Percentiles rank a stretch among this genome's conserved stretches.
These are phyloP conservation scores for Allophyes oxyacanthae DNA, from an alignment of 2,888 invertebrate species.

Conservation along the genomic window DNA sequence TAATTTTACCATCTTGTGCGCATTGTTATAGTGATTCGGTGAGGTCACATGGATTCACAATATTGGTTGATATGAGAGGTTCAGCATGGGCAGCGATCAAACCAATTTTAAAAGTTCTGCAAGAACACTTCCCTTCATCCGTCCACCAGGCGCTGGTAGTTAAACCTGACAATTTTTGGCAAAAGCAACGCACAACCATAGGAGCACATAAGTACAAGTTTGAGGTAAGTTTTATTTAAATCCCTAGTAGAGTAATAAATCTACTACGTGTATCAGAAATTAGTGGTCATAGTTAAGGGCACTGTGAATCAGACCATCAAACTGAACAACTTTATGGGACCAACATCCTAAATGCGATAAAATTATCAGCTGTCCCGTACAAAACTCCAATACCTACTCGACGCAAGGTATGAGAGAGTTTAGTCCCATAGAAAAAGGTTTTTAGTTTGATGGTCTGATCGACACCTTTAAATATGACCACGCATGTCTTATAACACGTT, in stretches of 20 bases:
- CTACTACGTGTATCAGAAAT: too few relatives aligned
- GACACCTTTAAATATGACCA: too few relatives aligned
- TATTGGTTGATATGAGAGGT: constrained; percentile 99
- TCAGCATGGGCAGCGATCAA: constrained; percentile 99
- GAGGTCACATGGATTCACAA: constrained; percentile 96
- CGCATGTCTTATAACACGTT: too few relatives aligned
- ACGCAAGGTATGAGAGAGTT: too few relatives aligned
- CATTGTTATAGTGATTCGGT: constrained; percentile 93
- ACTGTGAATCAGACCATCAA: too few relatives aligned
- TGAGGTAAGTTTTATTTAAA: constrained; percentile 91
- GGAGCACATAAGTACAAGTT: constrained; percentile 99
- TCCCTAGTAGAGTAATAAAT: background rate
- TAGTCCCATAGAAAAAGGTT: too few relatives aligned
- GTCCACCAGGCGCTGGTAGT: constrained; percentile 99
- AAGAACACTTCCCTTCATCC: constrained; percentile 98
- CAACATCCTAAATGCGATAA: too few relatives aligned
- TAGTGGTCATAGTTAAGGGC: too few relatives aligned
- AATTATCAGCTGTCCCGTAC: too few relatives aligned
- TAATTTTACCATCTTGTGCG: background rate
- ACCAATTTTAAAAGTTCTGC: constrained; percentile 98
- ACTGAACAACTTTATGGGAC: too few relatives aligned
- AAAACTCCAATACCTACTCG: too few relatives aligned
- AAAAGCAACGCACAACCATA: constrained; percentile 99
- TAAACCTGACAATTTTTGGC: constrained; percentile 99
- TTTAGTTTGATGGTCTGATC: too few relatives aligned